A percentile compares a stretch with the other conserved stretches of the same genome.
Conservation (phyloP, 2,888 invertebrate genomes). For the Ichneumoninae sp. region DNA sequence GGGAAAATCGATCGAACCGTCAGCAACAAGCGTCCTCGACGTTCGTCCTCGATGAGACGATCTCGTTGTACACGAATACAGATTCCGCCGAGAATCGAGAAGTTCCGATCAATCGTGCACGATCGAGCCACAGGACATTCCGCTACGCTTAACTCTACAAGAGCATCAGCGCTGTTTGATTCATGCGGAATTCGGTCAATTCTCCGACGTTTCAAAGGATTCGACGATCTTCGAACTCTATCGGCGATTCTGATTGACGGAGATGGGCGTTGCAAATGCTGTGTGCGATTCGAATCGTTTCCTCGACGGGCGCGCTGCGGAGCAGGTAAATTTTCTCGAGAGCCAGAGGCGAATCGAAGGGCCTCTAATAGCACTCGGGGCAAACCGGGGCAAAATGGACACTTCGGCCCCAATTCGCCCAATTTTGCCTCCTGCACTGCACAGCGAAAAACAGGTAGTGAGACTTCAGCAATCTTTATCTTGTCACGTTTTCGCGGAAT, state of each 20-base stretch:
- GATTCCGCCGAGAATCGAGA: slow-evolving; percentile 46
- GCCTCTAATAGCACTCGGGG: background rate
- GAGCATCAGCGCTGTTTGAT: slow-evolving; percentile 30
- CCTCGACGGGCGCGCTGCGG: background rate
- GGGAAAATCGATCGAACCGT: slow-evolving; percentile 48
- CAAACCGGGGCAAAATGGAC: background rate
- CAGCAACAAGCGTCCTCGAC: slow-evolving; percentile 50
- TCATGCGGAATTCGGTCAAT: slow-evolving; percentile 54
- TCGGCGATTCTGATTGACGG: slow-evolving; percentile 48
- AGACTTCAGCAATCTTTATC: background rate
- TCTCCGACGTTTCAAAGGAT: slow-evolving; percentile 25
- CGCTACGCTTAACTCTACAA: background rate
- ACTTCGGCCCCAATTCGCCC: background rate
- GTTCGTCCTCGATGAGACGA: slow-evolving; percentile 51
- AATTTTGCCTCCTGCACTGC: background rate
- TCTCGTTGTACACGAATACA: slow-evolving; percentile 25
- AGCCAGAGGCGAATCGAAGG: background rate
- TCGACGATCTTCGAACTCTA: slow-evolving; percentile 30
- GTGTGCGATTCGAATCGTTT: background rate
- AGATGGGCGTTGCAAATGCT: background rate
- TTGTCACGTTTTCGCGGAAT: too few species aligned
- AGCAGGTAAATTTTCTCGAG: background rate
- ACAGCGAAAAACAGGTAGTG: background rate
- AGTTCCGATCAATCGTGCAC: slow-evolving; percentile 33
- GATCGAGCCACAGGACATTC: slow-evolving; percentile 32